Conservation (phyloP, 2,888 invertebrate species). For the Myopa tessellatipennis region DNA sequence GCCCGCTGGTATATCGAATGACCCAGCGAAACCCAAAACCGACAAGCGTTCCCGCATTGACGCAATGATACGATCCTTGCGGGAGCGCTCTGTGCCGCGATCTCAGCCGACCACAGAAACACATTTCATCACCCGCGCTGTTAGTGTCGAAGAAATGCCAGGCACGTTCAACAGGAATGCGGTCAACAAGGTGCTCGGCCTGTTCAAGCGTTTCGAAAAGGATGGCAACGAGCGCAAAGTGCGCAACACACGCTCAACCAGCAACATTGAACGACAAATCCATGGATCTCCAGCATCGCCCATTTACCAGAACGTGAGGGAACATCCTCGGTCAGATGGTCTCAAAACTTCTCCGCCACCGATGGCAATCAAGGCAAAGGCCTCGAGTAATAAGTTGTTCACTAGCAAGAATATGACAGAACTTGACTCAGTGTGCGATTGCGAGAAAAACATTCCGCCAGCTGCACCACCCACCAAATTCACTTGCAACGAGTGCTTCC, state of each 20-base stretch:
- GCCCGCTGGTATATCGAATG: neutral
- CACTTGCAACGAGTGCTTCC: conserved; percentile 55
- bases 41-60: conserved; percentile 69
- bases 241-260: conserved; percentile 64
- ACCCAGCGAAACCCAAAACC: conserved; percentile 49
- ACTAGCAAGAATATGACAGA: conserved; percentile 1
- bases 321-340: conserved; percentile 53
- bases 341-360: conserved; percentile 47
- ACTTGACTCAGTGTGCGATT: conserved; percentile 63
- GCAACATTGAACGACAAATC: conserved; percentile 64
- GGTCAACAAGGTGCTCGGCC: conserved; percentile 80
- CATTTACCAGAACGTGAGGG: conserved; percentile 55
- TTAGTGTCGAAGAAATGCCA: conserved; percentile 78
- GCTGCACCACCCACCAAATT: neutral
- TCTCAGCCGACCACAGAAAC: conserved; percentile 73
- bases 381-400: neutral
- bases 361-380: conserved; percentile 11
- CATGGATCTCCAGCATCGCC: conserved; percentile 57
- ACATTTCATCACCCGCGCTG: conserved; percentile 77
- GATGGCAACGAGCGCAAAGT: conserved; percentile 67
- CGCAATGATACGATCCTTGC: conserved; percentile 72
- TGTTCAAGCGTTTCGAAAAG: conserved; percentile 81
- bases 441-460: conserved; percentile 5
- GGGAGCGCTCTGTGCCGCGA: conserved; percentile 76
- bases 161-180: conserved; percentile 73